These are phyloP conservation scores for Bombyx mandarina DNA, from an alignment of 1,140 invertebrate species.

Conservation along the genomic window DNA sequence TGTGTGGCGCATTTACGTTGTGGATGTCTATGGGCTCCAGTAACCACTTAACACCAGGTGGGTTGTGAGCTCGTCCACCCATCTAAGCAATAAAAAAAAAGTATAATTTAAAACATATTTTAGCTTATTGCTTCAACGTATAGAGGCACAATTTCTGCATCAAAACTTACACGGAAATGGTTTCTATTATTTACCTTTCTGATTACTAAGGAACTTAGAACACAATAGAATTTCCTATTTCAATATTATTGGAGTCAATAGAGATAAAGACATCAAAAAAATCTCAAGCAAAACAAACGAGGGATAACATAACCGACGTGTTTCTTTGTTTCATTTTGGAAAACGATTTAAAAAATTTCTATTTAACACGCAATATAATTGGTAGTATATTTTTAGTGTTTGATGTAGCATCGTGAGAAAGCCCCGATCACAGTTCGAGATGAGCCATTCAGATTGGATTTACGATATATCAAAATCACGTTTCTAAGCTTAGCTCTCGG, in stretches of 20 bases:
- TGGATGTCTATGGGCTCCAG: too few species aligned
- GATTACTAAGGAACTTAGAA: too few species aligned
- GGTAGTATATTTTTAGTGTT: slow-evolving; percentile 1
- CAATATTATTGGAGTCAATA: slow-evolving; percentile 52
- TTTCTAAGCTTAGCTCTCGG: slow-evolving; percentile 57
- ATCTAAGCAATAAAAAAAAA: too few species aligned
- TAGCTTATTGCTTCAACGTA: too few species aligned
- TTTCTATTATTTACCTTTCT: too few species aligned
- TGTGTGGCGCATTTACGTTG: too few species aligned
- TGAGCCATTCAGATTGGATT: slow-evolving; percentile 52
- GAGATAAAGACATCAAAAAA: slow-evolving; percentile 49
- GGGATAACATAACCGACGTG: not conserved
- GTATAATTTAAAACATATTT: too few species aligned
- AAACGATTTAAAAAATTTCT: slow-evolving; percentile 27
- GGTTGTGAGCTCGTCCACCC: too few species aligned
- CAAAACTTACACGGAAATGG: too few species aligned
- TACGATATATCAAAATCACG: slow-evolving; percentile 66
- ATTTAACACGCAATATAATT: too few species aligned
- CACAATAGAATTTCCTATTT: slow-evolving; percentile 14
- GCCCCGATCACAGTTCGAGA: slow-evolving; percentile 37
- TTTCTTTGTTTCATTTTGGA: slow-evolving; percentile 1
- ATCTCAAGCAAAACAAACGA: slow-evolving; percentile 40
- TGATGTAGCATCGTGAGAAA: slow-evolving; percentile 47
- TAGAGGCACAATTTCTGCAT: too few species aligned
- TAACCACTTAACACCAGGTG: too few species aligned